Evolutionary conservation across 2,888 invertebrate genomes (phyloP), one percentile per base, ranked within the genome.

Genomic region (Apotomis turbidana): DNA sequence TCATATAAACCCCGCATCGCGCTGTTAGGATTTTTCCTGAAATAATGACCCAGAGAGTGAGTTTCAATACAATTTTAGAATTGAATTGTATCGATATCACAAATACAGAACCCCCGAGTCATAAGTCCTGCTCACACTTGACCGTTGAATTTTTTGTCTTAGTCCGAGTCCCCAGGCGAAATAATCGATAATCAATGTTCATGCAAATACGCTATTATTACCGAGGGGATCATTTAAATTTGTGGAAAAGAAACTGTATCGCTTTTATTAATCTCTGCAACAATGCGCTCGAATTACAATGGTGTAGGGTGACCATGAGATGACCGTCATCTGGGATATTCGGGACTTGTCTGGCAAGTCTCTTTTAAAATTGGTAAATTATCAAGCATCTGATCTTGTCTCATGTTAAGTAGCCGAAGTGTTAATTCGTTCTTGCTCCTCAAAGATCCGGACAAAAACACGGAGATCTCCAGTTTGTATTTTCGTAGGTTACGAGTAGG

Each of bases 241-340:
- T 90, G 84, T 87, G 82, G 79, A 84, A 87, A 91, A 90, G 87
- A 91, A 91, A 91, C 87, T 90, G 90, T 92, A 92, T 89, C 93
- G 93, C 87, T 89, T 90, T 89, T 89, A 91, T 89, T 87, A 85
- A 86, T 86, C 82, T 81, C 61, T 77, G 82, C 78, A 83, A 90
- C 90, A 90, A 89, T 90, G 86, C 84, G 81, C 74, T 80, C 76
- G 75, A 74, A 73, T 85, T 83, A 90, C 90, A 93, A 92, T 87
- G 79, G 81, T 5, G 74, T 83, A 74, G 79, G 87, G 88, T 86
- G 85, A 79, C 90, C 83, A 84, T 74, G 68, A 5, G 59, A 36
- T 68, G 70, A 9, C n/a, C 12, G 38, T 59, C 27, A 15, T 49
- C 9, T 8, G 49, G 49, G 49, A 49, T 49, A 49, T 27, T 2